Evolutionary conservation across 2,888 invertebrate genomes (phyloP).

Genomic region (Drosophila nr. perissopoda): DNA sequence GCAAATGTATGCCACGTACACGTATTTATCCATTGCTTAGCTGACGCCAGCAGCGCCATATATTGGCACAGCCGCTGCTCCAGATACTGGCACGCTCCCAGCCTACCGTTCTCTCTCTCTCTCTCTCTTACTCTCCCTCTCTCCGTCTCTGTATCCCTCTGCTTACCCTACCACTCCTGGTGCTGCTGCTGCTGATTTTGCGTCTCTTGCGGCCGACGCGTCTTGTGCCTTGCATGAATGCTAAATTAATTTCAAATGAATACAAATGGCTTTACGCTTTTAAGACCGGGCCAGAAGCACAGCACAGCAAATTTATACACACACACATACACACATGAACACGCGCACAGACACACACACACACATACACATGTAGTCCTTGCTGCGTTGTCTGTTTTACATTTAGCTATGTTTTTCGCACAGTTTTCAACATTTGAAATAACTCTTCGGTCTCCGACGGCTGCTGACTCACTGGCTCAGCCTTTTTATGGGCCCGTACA

Average conservation of each 20-base stretch:
- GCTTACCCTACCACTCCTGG: neutral
- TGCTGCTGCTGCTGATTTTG: slow-evolving; percentile 50
- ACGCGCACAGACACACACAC: slow-evolving; percentile 6
- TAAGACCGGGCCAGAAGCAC: slow-evolving; percentile 63
- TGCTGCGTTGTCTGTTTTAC: slow-evolving; percentile 70
- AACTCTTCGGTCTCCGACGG: slow-evolving; percentile 65
- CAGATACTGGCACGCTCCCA: slow-evolving; percentile 11
- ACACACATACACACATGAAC: slow-evolving; percentile 8
- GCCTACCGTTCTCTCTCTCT: neutral
- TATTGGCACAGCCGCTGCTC: slow-evolving; percentile 51
- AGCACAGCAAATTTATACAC: slow-evolving; percentile 44
- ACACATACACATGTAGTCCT: slow-evolving; percentile 29
- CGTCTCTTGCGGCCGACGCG: slow-evolving; percentile 57
- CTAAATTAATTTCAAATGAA: slow-evolving; percentile 81
- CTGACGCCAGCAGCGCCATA: slow-evolving; percentile 68
- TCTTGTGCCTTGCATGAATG: slow-evolving; percentile 75
- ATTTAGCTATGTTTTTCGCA: slow-evolving; percentile 65
- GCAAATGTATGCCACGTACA: slow-evolving; percentile 79
- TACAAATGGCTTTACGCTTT: slow-evolving; percentile 81
- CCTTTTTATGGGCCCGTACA: slow-evolving; percentile 54
- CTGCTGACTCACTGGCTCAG: slow-evolving; percentile 59
- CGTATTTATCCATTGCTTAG: slow-evolving; percentile 81
- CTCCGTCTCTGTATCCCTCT: neutral
- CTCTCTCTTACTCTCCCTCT: neutral
- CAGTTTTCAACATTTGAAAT: slow-evolving; percentile 65